Evolutionary conservation across 2,888 invertebrate species (phyloP).

Genomic region (Andrena chrysosceles): DNA sequence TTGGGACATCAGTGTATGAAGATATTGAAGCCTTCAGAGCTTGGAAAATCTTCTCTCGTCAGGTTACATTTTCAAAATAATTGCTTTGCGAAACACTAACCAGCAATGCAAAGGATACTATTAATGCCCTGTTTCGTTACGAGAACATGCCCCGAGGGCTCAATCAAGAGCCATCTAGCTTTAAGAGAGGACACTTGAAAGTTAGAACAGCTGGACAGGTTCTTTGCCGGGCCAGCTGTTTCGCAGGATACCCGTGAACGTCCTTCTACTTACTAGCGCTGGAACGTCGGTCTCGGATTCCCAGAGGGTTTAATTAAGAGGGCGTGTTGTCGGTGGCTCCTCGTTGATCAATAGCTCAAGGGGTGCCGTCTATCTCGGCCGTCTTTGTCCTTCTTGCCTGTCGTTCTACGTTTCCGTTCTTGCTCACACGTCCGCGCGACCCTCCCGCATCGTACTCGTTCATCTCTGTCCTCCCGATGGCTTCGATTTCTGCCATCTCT

Average conservation of each 20-base stretch:
- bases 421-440: conserved; percentile 18
- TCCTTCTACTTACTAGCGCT: conserved; percentile 31
- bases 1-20: not conserved
- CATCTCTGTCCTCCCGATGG: conserved; percentile 37
- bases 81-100: no score
- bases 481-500: conserved; percentile 68
- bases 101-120: not conserved
- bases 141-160: not conserved
- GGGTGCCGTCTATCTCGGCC: conserved; percentile 56
- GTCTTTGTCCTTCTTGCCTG: conserved; percentile 54
- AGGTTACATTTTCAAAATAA: no score
- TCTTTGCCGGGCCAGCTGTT: conserved; percentile 34
- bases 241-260: conserved; percentile 57
- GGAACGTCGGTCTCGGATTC: conserved; percentile 69
- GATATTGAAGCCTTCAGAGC: not conserved
- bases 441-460: conserved; percentile 5
- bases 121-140: no score
- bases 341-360: conserved; percentile 79
- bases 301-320: conserved; percentile 80
- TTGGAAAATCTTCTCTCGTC: not conserved
- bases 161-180: not conserved
- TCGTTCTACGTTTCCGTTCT: conserved; percentile 30
- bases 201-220: conserved; percentile 28
- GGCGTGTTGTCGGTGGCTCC: conserved; percentile 75
- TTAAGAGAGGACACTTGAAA: conserved; percentile 50